Evolutionary conservation across 2,113 vertebrate genomes (phyloP), one percentile per base, ranked within the genome.

Genomic region (Actenoides lindsayi): DNA sequence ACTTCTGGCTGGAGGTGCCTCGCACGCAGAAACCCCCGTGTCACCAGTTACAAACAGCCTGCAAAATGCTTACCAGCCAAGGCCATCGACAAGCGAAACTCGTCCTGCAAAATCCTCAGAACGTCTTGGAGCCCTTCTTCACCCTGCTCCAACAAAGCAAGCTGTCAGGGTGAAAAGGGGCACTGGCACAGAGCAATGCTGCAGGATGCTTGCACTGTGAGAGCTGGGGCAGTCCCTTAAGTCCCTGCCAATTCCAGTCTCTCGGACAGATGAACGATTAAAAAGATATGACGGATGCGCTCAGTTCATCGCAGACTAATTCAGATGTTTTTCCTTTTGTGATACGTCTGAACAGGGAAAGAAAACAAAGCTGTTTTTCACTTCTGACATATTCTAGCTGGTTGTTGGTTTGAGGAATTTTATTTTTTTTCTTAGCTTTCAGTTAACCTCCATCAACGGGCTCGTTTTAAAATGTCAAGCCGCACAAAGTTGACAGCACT

Each of bases 31-130:
- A 87, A 76, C 12, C 27, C 59, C 53, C 25, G 11, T n/a, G 30
- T 18, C 59, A 10, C 17, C 27, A 31, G 3, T 39, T 44, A 10
- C 12, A 20, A 65, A 12, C 14, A 71, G 68, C 20, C 50, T 69
- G 91, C 25, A 62, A 48, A 90, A 53, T 2, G 2, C 98, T 98
- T 95, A 99, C 99, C 99, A 82, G 99, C 98, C 39, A 99, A 96
- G 51, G 98, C 97, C 99, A 99, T 99, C 23, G 98, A 98, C 54
- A 99, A 97, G 69, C 97, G 98, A 95, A 99, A 99, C 95, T 99
- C 99, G 59, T 99, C 98, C 42, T 98, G 99, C 50, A 99, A 94
- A 93, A 99, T 99, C 83, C 98, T 98, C 94, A 99, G 94, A n/a
- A 99, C 98, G 1, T 99, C 98, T 41, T 83, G 97, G 83, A 99